Base-by-base conservation (phyloP, 2,797 vertebrate genomes). In the Lepus townsendii region DNA sequence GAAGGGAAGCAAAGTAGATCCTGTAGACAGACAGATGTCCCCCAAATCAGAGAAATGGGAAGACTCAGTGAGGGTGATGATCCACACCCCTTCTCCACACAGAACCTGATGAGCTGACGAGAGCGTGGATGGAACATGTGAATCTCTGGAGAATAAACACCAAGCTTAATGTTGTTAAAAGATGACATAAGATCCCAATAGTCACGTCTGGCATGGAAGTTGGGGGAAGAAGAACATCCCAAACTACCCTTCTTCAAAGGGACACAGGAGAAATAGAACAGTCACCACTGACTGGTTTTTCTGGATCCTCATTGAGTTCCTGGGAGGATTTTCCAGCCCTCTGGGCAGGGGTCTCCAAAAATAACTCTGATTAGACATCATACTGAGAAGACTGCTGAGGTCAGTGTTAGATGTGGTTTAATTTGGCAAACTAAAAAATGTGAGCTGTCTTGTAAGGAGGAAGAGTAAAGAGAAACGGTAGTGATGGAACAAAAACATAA, bases 401-500 rank as follows among this genome's bases (percentile, higher is more conserved):
- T 92, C 69, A 66, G 27, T 71, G 72, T 80, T 91, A 69, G 54
- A 83, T 54, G 54, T 9, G 24, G 27, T 80, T 90, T 84, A 76
- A 83, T 88, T 75, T 35, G 71, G 65, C 50, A 90, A 84, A 90
- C 38, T 77, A 42, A 79, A 95, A 84, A 88, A 73, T 13, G 20
- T 22, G 27, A 65, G 57, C 80, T 92, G 73, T 19, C 42, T 94
- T 92, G 42, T 32, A 82, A 90, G 7, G 82, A 95, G 24, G 17
- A 65, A 69, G 27, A 27, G 47, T 69, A 60, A 42, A 60, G 57
- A 76, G 88, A 60, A 84, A 35, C 32, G 73, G 7, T 1, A 32
- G 69, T 32, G 30, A 93, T 32, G 66, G 14, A 83, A 66, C 38
- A 79, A 91, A 82, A 88, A 4, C 42, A 47, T 47, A 9, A 47